Evolutionary conservation across 1,140 invertebrate species (phyloP).

Genomic region (Drosophila busckii): DNA sequence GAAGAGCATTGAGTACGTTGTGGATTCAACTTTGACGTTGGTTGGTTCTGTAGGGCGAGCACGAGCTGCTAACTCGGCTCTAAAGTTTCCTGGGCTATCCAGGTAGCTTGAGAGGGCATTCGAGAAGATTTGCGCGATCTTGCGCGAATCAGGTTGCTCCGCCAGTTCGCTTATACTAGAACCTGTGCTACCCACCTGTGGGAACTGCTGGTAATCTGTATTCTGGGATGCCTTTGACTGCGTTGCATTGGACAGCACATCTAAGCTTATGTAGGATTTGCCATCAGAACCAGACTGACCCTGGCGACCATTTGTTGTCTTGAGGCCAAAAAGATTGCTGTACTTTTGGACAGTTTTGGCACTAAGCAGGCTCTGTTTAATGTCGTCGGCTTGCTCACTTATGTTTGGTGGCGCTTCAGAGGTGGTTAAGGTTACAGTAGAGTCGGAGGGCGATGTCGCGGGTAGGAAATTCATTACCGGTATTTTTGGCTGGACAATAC

Average conservation of each 20-base stretch:
- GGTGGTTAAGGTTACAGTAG: constrained; percentile 55
- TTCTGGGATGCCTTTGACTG: constrained; percentile 17
- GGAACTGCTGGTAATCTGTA: constrained; percentile 53
- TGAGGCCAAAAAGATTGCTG: constrained; percentile 80
- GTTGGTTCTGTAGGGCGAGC: constrained; percentile 87
- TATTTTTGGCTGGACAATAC: constrained; percentile 33
- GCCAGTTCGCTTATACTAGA: constrained; percentile 70
- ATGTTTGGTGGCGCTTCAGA: constrained; percentile 45
- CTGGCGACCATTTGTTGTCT: constrained; percentile 18
- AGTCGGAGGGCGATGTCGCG: constrained; percentile 48
- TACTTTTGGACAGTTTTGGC: constrained; percentile 82
- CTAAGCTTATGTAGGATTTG: constrained; percentile 29
- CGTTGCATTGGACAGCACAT: constrained; percentile 38
- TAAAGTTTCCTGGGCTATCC: constrained; percentile 88
- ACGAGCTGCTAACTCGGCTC: constrained; percentile 84
- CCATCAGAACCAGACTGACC: too few species aligned
- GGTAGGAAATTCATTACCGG: constrained; percentile 44
- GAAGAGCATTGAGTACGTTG: constrained; percentile 56
- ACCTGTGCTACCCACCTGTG: constrained; percentile 71
- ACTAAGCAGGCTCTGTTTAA: constrained; percentile 80
- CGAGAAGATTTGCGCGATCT: constrained; percentile 90
- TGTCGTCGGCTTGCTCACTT: constrained; percentile 68
- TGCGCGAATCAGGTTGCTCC: constrained; percentile 84
- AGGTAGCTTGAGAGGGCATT: constrained; percentile 89
- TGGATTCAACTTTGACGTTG: constrained; percentile 63